phyloP scores from a whole-genome alignment of 2,797 vertebrate genomes.

The Chelon auratus region DNA sequence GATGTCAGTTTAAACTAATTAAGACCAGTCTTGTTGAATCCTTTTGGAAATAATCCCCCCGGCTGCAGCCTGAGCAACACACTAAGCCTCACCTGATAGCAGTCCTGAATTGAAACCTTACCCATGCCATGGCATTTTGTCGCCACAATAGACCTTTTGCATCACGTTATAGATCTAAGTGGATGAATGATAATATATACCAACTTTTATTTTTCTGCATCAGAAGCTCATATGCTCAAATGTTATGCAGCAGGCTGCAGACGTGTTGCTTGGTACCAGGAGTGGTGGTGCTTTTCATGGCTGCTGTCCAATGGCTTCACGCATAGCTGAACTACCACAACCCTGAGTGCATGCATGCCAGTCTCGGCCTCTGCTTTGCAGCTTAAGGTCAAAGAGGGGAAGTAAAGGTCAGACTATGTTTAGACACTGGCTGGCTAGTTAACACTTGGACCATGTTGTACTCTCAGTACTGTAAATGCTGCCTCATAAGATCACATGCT shows the following conservation, averaged over 20 bases:
- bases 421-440: constrained; percentile 57
- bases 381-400: constrained; percentile 80
- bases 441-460: constrained; percentile 36
- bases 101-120: constrained; percentile 32
- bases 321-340: constrained; percentile 68
- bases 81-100: constrained; percentile 5
- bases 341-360: constrained; percentile 49
- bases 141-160: constrained; percentile 12
- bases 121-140: constrained; percentile 5
- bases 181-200: constrained; percentile 5
- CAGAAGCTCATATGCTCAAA: background rate
- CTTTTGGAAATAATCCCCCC: constrained; percentile 4
- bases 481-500: constrained; percentile 40
- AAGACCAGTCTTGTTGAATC: background rate
- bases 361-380: constrained; percentile 54
- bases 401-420: constrained; percentile 82
- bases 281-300: constrained; percentile 39
- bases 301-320: constrained; percentile 31
- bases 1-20: constrained; percentile 24
- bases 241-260: constrained; percentile 2
- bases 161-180: background rate
- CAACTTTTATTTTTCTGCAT: background rate
- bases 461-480: constrained; percentile 53
- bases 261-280: constrained; percentile 16
- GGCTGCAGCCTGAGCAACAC: background rate